A percentile compares a stretch with the other conserved stretches of the same genome.
These are phyloP conservation scores for Amitus sp. DNA, from an alignment of 2,888 invertebrate genomes.

Conservation along the genomic window DNA sequence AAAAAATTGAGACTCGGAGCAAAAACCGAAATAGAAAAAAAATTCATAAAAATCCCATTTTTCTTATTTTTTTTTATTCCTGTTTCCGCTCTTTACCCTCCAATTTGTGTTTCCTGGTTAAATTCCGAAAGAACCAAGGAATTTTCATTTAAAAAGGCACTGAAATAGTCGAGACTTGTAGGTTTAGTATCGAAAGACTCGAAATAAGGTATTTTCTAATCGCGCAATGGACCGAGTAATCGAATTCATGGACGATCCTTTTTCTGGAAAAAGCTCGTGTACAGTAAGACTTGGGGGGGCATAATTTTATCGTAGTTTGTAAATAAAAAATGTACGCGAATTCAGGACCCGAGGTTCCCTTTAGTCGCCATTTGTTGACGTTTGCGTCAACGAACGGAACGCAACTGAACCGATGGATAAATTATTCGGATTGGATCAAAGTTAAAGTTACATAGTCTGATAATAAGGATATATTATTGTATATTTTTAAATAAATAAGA, in stretches of 20 bases:
- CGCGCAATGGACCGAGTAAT: neutral
- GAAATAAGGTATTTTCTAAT: neutral
- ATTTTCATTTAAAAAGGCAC: too few relatives aligned
- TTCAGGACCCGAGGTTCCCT: too few relatives aligned
- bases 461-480: neutral
- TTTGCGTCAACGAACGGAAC: neutral
- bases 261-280: neutral
- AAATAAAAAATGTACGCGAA: neutral
- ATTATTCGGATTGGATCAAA: conserved; percentile 3
- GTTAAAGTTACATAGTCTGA: neutral
- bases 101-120: too few relatives aligned
- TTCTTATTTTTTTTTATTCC: too few relatives aligned
- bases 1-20: too few relatives aligned
- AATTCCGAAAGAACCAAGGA: too few relatives aligned
- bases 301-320: neutral
- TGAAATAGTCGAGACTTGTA: conserved; percentile 34
- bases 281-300: neutral
- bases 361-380: too few relatives aligned
- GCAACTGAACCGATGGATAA: neutral
- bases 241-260: neutral
- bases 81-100: too few relatives aligned
- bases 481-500: conserved; percentile 5
- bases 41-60: too few relatives aligned
- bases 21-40: too few relatives aligned
- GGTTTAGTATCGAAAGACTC: conserved; percentile 35